These are phyloP conservation scores for Lemur catta DNA, from an alignment of 2,797 vertebrate species.

Conservation along the genomic window DNA sequence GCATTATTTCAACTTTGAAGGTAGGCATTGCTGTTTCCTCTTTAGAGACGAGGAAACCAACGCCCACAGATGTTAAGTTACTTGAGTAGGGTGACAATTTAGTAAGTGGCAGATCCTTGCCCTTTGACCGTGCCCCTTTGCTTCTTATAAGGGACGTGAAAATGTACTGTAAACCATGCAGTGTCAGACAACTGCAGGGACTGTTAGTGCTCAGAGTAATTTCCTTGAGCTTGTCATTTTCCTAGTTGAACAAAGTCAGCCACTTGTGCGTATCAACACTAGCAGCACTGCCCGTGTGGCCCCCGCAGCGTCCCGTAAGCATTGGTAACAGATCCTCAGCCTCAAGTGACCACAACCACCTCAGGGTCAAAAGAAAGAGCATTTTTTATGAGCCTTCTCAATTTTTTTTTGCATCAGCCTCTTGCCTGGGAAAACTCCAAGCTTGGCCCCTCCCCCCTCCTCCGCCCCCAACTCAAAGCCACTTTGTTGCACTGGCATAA, in stretches of 20 bases:
- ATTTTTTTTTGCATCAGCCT: not conserved
- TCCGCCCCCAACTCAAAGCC: conserved; percentile 46
- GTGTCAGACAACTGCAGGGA: not conserved
- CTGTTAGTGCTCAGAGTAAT: not conserved
- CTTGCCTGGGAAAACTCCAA: conserved; percentile 41
- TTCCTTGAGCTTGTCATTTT: conserved; percentile 51
- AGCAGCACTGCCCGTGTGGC: rapidly evolving
- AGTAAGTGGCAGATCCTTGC: not conserved
- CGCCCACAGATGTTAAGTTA: not conserved
- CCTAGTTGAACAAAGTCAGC: not conserved
- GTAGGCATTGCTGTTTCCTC: not conserved
- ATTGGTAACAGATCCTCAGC: not conserved
- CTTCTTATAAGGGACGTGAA: not conserved
- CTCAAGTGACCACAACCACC: not conserved
- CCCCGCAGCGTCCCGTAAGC: not conserved
- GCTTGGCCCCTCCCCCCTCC: not conserved
- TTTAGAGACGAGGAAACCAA: not conserved
- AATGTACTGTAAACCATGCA: not conserved
- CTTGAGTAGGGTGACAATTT: not conserved
- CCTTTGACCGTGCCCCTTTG: not conserved
- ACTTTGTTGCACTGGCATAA: conserved; percentile 67
- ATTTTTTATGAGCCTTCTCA: not conserved
- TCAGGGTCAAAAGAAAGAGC: not conserved
- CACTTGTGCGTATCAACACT: not conserved
- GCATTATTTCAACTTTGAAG: not conserved